phyloP scores from a whole-genome alignment of 2,113 vertebrate genomes.

The Genyomyrus donnyi region DNA sequence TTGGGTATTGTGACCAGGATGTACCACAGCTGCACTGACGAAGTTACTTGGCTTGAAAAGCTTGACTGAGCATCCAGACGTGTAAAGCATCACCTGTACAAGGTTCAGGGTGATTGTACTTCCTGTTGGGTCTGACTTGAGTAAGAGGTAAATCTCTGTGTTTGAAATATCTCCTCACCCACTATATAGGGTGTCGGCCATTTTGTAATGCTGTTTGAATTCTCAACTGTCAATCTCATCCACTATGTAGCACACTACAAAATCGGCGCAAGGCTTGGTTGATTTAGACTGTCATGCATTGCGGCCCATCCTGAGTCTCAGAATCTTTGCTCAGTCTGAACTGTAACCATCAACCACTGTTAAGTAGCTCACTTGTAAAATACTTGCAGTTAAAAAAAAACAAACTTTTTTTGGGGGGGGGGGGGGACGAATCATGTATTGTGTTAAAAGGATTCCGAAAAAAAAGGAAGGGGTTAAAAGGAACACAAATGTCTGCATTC shows the following conservation, averaged over 20 bases:
- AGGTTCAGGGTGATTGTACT: too few species aligned
- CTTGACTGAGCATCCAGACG: background rate
- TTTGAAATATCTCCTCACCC: background rate
- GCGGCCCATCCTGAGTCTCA: background rate
- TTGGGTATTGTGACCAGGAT: background rate
- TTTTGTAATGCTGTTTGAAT: background rate
- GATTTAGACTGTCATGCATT: background rate
- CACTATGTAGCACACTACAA: background rate
- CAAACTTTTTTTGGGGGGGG: too few species aligned
- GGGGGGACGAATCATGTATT: too few species aligned
- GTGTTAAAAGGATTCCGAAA: too few species aligned
- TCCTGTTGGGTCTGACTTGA: too few species aligned
- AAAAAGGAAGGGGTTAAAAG: too few species aligned
- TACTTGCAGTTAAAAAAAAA: too few species aligned
- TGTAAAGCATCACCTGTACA: too few species aligned
- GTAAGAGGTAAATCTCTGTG: too few species aligned
- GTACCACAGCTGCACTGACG: background rate
- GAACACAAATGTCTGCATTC: too few species aligned
- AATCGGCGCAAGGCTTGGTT: background rate
- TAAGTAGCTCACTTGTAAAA: background rate
- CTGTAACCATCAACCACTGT: background rate
- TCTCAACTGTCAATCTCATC: background rate
- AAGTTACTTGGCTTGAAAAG: background rate
- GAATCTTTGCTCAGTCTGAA: background rate
- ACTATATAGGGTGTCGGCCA: background rate